phyloP scores from a whole-genome alignment of 2,797 vertebrate species.

The Xiphophorus birchmanni region DNA sequence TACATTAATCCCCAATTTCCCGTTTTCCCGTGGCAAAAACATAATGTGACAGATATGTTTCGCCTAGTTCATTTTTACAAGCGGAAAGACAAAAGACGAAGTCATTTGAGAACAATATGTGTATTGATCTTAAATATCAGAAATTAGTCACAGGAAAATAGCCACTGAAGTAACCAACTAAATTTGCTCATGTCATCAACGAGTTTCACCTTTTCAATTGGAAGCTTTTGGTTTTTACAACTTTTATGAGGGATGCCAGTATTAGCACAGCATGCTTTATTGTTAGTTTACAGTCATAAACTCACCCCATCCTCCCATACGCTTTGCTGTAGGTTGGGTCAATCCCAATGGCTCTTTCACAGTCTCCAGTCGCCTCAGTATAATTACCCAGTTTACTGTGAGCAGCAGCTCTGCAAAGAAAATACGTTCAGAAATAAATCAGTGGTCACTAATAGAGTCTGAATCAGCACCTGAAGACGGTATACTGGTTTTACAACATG shows the following conservation, averaged over 20 bases:
- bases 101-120: not conserved
- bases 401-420: slow-evolving; percentile 88
- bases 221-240: not conserved
- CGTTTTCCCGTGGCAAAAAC: not conserved
- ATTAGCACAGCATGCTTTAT: not conserved
- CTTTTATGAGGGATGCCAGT: not conserved
- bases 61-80: not conserved
- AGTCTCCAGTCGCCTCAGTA: slow-evolving; percentile 91
- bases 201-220: not conserved
- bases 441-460: not conserved
- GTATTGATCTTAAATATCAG: not conserved
- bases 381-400: slow-evolving; percentile 95
- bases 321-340: slow-evolving; percentile 97
- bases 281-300: not conserved
- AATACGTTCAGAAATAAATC: not conserved
- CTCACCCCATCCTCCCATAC: slow-evolving; percentile 98
- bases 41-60: not conserved
- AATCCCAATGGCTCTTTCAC: slow-evolving; percentile 93
- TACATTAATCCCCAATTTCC: not conserved
- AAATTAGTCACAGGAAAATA: not conserved
- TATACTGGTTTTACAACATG: not conserved
- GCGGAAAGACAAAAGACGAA: not conserved
- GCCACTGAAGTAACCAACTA: too few species aligned
- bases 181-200: not conserved
- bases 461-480: not conserved